Percentiles rank a stretch among this genome's conserved stretches.
Conservation (phyloP, 2,888 invertebrate genomes). For the Tromatobia lineatoria region DNA sequence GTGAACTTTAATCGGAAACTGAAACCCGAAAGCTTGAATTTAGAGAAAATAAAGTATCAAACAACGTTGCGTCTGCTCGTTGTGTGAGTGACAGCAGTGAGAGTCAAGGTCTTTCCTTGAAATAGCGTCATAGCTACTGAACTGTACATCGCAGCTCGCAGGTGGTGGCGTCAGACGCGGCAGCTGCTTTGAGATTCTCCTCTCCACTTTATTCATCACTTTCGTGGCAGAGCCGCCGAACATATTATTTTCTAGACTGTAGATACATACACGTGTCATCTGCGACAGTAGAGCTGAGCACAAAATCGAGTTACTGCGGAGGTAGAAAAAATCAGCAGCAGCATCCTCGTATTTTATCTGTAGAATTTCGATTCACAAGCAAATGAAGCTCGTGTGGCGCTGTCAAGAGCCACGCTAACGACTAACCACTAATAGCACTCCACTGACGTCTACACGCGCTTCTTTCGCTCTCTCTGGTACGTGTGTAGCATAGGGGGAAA, state of each 20-base stretch:
- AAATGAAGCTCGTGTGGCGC: not conserved
- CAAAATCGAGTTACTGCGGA: not conserved
- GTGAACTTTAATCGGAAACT: not conserved
- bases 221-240: not conserved
- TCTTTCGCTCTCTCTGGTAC: not conserved
- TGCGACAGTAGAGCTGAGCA: not conserved
- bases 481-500: not conserved
- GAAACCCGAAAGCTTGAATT: not conserved
- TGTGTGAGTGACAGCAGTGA: not conserved
- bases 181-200: not conserved
- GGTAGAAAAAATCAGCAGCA: not conserved
- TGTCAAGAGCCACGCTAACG: not conserved
- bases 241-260: not conserved
- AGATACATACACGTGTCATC: slow-evolving; percentile 3
- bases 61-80: not conserved
- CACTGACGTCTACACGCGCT: not conserved
- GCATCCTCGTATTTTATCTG: not conserved
- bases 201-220: not conserved
- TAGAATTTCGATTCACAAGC: not conserved
- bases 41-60: not conserved
- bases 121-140: not conserved
- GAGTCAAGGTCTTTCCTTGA: slow-evolving; percentile 6
- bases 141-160: not conserved
- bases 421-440: not conserved
- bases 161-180: not conserved